Base-by-base conservation (phyloP, 2,888 invertebrate genomes). In the Vandiemenella viatica region DNA sequence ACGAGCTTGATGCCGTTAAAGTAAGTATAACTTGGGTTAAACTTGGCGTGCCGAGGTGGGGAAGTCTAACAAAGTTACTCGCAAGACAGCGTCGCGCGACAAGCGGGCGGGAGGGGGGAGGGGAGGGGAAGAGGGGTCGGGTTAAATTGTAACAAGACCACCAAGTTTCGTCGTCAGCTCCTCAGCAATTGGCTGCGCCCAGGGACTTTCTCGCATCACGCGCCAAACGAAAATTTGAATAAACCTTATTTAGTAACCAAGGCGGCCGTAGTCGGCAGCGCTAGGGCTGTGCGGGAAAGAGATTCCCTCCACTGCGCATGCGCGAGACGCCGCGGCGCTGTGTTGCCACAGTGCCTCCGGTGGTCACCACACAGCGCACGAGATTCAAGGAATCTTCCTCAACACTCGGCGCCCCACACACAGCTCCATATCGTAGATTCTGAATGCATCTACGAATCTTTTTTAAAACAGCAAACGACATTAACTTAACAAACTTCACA, bases 1-100 rank as follows among this genome's bases (percentile, higher is more conserved):
- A 60, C 59, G 60, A 61, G 58, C 60, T 32, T 56, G 52, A 49
- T 46, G 51, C 52, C 50, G 50, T 50, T 52, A 48, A 43, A 48
- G 48, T 42, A 50, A 45, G 53, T 23, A 16, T 43, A 50, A 53
- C 41, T 50, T 53, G 43, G 44, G 50, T 50, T 46, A 37, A 50
- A 46, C 44, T 47, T 50, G 44, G 48, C 23, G 47, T 18, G 38
- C 21, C 20, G 20, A 37, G 16, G 21, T 46, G n/a, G 38, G 43
- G 46, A 42, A 50, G 52, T 50, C 44, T 53, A 53, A 53, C 46
- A 44, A 50, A 50, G 46, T 50, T 50, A 50, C 50, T 50, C 21
- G 19, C 37, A 47, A 40, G 47, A 47, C 47, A 47, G 47, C 40
- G 22, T 20, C 16, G 38, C 46, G 38, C 21, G 47, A 47, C 47